phyloP scores from a whole-genome alignment of 2,888 invertebrate species.

The Margaritifera margaritifera region DNA sequence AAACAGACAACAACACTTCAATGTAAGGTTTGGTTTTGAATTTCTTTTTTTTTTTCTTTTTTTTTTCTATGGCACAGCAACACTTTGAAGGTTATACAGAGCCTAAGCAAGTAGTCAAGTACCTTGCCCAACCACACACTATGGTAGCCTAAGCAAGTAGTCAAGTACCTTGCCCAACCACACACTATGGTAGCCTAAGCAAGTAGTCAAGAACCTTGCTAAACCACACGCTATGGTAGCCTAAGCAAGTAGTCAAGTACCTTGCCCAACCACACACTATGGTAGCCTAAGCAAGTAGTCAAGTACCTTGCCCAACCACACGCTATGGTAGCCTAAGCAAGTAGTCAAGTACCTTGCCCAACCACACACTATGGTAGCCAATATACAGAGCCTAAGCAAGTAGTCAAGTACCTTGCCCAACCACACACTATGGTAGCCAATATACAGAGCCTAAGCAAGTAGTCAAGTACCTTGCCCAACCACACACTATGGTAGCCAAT shows the following conservation, averaged over 20 bases:
- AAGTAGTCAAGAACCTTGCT: neutral
- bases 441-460: neutral
- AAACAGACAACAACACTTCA: neutral
- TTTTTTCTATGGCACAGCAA: no score
- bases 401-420: neutral
- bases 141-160: neutral
- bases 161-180: neutral
- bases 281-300: neutral
- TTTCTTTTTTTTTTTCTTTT: no score
- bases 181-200: no score
- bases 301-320: neutral
- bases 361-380: no score
- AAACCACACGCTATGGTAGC: no score
- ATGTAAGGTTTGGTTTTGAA: neutral
- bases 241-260: neutral
- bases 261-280: neutral
- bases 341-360: neutral
- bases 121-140: neutral
- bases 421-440: no score
- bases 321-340: neutral
- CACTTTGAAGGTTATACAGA: no score
- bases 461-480: neutral
- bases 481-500: neutral
- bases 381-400: neutral
- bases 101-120: neutral